phyloP scores from a whole-genome alignment of 2,888 invertebrate genomes.

The Ptilodon capucinus region DNA sequence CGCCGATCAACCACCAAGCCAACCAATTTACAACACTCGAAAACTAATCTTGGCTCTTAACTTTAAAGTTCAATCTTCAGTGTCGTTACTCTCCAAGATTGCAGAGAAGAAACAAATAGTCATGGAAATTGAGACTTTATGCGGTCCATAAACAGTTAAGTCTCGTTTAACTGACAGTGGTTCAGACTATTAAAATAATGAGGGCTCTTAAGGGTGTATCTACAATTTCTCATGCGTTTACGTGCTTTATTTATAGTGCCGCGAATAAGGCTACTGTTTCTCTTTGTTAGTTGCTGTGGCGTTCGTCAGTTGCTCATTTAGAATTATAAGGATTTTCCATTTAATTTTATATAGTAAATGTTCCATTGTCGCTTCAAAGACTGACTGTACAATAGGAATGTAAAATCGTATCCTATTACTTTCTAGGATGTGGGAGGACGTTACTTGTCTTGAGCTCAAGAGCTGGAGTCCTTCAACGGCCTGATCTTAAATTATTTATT shows the following conservation, averaged over 20 bases:
- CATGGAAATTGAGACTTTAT: constrained; percentile 38
- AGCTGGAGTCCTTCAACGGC: too few species aligned
- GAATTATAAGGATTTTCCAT: constrained; percentile 17
- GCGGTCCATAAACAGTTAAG: constrained; percentile 27
- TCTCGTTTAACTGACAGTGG: constrained; percentile 15
- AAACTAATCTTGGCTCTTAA: constrained; percentile 29
- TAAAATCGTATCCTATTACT: not conserved
- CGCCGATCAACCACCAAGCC: constrained; percentile 45
- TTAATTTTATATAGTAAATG: not conserved
- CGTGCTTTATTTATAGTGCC: constrained; percentile 71
- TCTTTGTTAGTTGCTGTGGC: constrained; percentile 41
- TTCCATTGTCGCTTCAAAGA: not conserved
- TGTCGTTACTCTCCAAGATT: constrained; percentile 10
- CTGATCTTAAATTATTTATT: too few species aligned
- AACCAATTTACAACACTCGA: constrained; percentile 22
- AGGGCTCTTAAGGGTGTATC: constrained; percentile 71
- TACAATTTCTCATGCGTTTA: constrained; percentile 76
- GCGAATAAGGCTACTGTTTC: constrained; percentile 70
- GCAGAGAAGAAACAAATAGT: constrained; percentile 16
- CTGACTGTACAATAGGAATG: not conserved
- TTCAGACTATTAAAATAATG: constrained; percentile 78
- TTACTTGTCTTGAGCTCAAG: too few species aligned
- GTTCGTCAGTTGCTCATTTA: constrained; percentile 42
- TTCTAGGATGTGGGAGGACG: not conserved
- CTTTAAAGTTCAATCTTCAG: constrained; percentile 32